A percentile compares a stretch with the other conserved stretches of the same genome.
Conservation (phyloP, 2,113 vertebrate species). For the Pelvicachromis taeniatus region DNA sequence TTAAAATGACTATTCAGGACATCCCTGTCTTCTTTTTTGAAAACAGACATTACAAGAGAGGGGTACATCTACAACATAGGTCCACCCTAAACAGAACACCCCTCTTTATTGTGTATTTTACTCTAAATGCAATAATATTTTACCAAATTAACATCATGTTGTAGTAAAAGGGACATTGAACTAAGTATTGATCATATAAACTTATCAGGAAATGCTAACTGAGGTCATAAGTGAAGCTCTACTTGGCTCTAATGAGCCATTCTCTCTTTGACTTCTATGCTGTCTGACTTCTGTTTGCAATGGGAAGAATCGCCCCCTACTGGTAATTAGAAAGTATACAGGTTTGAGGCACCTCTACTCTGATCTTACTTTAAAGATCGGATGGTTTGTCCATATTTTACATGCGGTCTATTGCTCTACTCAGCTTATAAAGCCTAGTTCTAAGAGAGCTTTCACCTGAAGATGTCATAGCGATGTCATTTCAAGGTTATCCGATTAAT, state of each 20-base stretch:
- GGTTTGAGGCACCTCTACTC: neutral
- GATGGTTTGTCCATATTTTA: neutral
- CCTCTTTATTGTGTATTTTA: neutral
- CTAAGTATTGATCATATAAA: too few species aligned
- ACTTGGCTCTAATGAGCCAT: neutral
- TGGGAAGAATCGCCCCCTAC: neutral
- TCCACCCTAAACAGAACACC: neutral
- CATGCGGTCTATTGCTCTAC: neutral
- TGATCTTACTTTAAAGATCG: neutral
- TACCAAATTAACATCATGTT: too few species aligned
- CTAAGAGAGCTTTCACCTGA: neutral
- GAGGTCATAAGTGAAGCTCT: too few species aligned
- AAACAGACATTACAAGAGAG: neutral
- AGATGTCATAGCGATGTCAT: neutral
- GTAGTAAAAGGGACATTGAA: too few species aligned
- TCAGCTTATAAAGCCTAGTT: too few species aligned
- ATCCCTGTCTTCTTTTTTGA: neutral
- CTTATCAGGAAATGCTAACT: too few species aligned
- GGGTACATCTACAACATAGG: neutral
- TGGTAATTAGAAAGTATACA: neutral
- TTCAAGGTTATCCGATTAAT: neutral
- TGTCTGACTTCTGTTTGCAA: neutral
- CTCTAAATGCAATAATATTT: neutral
- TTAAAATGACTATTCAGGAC: neutral
- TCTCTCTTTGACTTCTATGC: neutral